phyloP scores from a whole-genome alignment of 2,888 invertebrate species.

The Acrocera orbiculus region DNA sequence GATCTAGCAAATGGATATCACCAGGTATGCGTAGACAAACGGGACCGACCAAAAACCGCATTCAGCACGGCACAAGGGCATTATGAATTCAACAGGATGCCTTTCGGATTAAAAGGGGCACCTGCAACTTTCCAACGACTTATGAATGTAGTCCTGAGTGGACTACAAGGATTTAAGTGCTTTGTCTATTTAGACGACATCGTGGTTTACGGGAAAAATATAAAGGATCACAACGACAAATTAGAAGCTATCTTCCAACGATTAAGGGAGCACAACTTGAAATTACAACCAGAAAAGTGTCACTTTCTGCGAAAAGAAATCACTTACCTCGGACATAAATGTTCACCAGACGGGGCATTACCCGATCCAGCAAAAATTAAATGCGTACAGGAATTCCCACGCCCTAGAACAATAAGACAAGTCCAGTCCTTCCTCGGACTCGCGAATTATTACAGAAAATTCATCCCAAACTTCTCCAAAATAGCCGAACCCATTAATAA shows the following conservation, averaged over 20 bases:
- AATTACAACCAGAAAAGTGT: constrained; percentile 10
- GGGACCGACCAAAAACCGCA: constrained; percentile 17
- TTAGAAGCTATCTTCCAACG: neutral
- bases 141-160: constrained; percentile 10
- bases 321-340: constrained; percentile 11
- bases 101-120: constrained; percentile 21
- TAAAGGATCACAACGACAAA: constrained; percentile 9
- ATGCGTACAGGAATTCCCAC: constrained; percentile 11
- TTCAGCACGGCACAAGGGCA: constrained; percentile 19
- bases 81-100: constrained; percentile 18
- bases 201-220: constrained; percentile 12
- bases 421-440: constrained; percentile 17
- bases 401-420: constrained; percentile 13
- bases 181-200: constrained; percentile 16
- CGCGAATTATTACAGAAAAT: constrained; percentile 17
- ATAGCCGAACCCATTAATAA: too few species aligned
- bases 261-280: constrained; percentile 5
- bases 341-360: constrained; percentile 13
- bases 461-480: constrained; percentile 13
- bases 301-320: constrained; percentile 10
- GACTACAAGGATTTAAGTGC: constrained; percentile 6
- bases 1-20: constrained; percentile 16
- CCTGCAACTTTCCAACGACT: constrained; percentile 18
- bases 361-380: constrained; percentile 14
- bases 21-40: constrained; percentile 13